Evolutionary conservation across 2,888 invertebrate species (phyloP), one percentile per base, ranked within the genome.

Genomic region (Charanyca ferruginea): DNA sequence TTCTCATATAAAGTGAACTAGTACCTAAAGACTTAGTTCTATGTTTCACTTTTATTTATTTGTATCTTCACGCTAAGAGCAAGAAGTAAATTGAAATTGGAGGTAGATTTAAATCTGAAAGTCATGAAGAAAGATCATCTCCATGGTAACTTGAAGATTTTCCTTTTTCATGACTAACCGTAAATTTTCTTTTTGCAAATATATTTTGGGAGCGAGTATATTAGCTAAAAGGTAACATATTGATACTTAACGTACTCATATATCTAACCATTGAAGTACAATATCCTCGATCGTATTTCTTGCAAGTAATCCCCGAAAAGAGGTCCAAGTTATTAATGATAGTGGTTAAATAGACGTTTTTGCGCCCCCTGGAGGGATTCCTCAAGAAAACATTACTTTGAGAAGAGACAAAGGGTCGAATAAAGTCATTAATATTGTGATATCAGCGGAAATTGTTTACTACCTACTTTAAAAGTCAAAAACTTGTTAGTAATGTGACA

Each of bases 281-380:
- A 76, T 76, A 73, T 64, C 77, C 47, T 61, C 63, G 73, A 66
- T 70, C 76, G 63, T 64, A 70, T 69, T 84, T 83, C 77, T 81
- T 80, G 83, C 85, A 83, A 84, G 84, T 85, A 84, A 83, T 77
- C 80, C 70, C 59, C 68, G 60, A 63, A 71, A 68, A 74, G 72
- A 71, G 77, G 73, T 67, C 69, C 57, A 63, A 67, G 78, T 83
- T 85, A 85, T 82, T 84, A 85, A 85, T 85, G 83, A 73, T 79
- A 79, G 77, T 80, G 77, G 76, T 68, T 81, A 80, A 81, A 82
- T 85, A 83, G 78, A 82, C 69, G 73, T 77, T 78, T 82, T 78
- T 75, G 76, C 66, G 55, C 54, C 62, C 64, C 54, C 48, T 52
- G 73, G 70, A 66, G 62, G 67, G 72, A 72, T 77, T 81, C 66